Base-by-base conservation (phyloP, 2,888 invertebrate genomes). In the Drosophila acutilabella region DNA sequence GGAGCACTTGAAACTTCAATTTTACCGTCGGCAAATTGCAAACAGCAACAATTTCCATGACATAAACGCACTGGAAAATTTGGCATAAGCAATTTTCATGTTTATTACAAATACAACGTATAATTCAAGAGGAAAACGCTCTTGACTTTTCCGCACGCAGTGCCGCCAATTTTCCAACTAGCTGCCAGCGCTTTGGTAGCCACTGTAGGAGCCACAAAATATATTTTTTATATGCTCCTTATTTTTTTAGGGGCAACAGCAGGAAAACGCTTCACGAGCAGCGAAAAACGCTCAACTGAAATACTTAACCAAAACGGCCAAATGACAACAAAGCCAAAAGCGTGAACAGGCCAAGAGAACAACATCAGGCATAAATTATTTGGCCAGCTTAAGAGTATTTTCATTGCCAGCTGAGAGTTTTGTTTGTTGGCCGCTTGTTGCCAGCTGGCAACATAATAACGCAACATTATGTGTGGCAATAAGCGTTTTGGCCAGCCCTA, bases 121-220 rank as follows among this genome's bases (percentile, higher is more conserved):
- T 58, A 36, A 48, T 56, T 69, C 26, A 54, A 74, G 64, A 73
- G 58, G 36, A 36, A 54, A 70, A 65, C 64, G 81, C 73, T 75
- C 70, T 64, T 59, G 70, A 60, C 56, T 64, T 68, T 68, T 61
- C 74, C 80, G 82, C 68, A 82, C 84, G 64, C 86, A 71, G 69
- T 71, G 84, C 86, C 71, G 64, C 74, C 81, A 75, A 81, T 73
- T 83, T 83, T 77, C 83, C 83, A 86, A 84, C 84, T 84, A 86
- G 79, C 81, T 73, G 83, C 81, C 79, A 61, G 53, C 71, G 58
- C 59, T 44, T 59, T 26, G 70, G n/a, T 44, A 47, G 67, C 64
- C 61, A 56, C 62, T 69, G 64, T 65, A 80, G 80, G 75, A 74
- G 80, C 81, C 71, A 45, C 51, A 64, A 77, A 69, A 64, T 69